Base-by-base conservation (phyloP, 2,113 vertebrate genomes). In the Antigone vipio region DNA sequence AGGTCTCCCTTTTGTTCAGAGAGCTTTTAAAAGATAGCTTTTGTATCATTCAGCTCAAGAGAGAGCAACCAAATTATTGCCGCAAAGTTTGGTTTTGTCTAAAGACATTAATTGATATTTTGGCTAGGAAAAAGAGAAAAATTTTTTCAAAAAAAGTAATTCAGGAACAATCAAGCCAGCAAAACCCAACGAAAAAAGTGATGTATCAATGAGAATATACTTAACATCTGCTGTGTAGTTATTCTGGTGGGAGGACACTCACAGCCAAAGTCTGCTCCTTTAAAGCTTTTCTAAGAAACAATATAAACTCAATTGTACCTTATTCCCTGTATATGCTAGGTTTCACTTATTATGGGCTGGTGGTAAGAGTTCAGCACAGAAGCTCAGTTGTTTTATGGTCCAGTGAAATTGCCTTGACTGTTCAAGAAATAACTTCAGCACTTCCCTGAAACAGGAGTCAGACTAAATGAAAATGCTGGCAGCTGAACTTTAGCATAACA, bases 391-490 rank as follows among this genome's bases (percentile, higher is more conserved):
- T 58, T 96, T 91, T 59, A 45, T 66, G 72, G 90, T 71, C 40
- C 56, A 35, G 44, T 80, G 72, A 83, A 90, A 95, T 71, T 89
- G 68, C 56, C 34, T 92, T 86, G 64, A 49, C 83, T 40, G 60
- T 40, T 74, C 29, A 34, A 94, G 79, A 75, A 84, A 91, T 72
- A 86, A 88, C 16, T 68, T 91, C 60, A 92, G 68, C 68, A 45
- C 23, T 88, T 93, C 44, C 29, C 88, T 74, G 79, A 81, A 92
- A 74, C 0, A 59, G 79, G 69, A 93, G 40, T 49, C 85, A 67
- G 79, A 92, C 59, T 32, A 83, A 92, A 93, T 86, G 85, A 83
- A 93, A 93, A 73, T 35, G 30, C 47, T 93, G 75, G 78, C 88
- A 92, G 75, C 59, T 63, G 52, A 90, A 67, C 67, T 74, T 59